These are phyloP conservation scores for Natator depressus DNA, from an alignment of 2,113 vertebrate genomes.

Conservation along the genomic window DNA sequence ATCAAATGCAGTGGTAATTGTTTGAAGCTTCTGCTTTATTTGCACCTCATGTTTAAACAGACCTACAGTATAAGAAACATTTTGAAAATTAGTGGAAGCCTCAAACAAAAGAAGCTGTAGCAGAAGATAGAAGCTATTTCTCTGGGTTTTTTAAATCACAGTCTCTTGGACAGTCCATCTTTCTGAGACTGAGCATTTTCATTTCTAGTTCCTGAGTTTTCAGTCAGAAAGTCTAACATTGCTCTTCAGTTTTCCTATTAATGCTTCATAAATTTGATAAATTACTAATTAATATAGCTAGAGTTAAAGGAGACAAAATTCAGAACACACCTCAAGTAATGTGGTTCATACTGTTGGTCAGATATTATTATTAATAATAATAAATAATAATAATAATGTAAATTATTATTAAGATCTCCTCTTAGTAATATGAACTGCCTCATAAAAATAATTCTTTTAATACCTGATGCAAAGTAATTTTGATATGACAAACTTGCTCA, in stretches of 20 bases:
- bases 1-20: not conserved
- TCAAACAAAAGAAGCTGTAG: not conserved
- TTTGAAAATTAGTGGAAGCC: not conserved
- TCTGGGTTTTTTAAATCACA: not conserved
- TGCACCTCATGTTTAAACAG: not conserved
- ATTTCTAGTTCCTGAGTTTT: not conserved
- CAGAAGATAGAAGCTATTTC: not conserved
- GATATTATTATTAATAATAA: no score
- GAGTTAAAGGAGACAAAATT: not conserved
- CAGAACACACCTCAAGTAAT: rapidly evolving
- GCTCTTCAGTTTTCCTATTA: not conserved
- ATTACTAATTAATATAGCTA: not conserved
- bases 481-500: not conserved
- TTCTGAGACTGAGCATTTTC: not conserved
- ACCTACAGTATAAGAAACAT: not conserved
- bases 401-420: not conserved
- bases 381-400: no score
- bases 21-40: not conserved
- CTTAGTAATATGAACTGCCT: not conserved
- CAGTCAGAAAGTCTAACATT: not conserved
- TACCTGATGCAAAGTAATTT: not conserved
- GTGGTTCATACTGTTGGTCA: not conserved
- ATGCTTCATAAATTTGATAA: not conserved
- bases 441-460: not conserved
- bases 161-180: not conserved